A percentile compares a stretch with the other conserved stretches of the same genome.
phyloP scores from a whole-genome alignment of 1,140 invertebrate species.

The Caenorhabditis elegans region DNA sequence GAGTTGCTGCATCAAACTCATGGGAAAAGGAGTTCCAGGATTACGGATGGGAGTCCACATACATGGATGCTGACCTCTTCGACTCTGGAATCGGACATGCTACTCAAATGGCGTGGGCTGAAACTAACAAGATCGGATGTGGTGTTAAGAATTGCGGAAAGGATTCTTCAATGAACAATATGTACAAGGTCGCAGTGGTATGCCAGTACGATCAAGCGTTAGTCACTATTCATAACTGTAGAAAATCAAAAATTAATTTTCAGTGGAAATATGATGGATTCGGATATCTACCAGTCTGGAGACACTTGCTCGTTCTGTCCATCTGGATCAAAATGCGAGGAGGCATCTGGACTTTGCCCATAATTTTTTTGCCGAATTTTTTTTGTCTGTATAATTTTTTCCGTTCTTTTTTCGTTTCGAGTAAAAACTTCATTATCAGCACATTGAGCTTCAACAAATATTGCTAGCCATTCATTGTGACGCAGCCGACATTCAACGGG shows the following conservation, averaged over 20 bases:
- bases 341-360: background rate
- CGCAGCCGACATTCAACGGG: too few relatives aligned
- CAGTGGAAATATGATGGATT: background rate
- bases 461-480: too few relatives aligned
- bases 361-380: background rate
- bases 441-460: background rate
- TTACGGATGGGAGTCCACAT: slow-evolving; percentile 7
- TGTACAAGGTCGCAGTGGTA: background rate
- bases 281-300: background rate
- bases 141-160: slow-evolving; percentile 4
- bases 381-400: background rate
- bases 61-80: background rate
- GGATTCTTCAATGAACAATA: background rate
- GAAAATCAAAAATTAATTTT: background rate
- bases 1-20: background rate
- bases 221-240: background rate
- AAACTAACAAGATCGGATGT: slow-evolving; percentile 10
- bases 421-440: background rate
- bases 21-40: slow-evolving; percentile 34
- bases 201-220: background rate
- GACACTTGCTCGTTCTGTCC: background rate
- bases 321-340: background rate
- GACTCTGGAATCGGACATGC: slow-evolving; percentile 33
- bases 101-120: slow-evolving; percentile 36
- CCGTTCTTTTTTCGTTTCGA: background rate